A percentile compares a stretch with the other conserved stretches of the same genome.
Conservation (phyloP, 2,888 invertebrate species). For the Smittia sp. region DNA sequence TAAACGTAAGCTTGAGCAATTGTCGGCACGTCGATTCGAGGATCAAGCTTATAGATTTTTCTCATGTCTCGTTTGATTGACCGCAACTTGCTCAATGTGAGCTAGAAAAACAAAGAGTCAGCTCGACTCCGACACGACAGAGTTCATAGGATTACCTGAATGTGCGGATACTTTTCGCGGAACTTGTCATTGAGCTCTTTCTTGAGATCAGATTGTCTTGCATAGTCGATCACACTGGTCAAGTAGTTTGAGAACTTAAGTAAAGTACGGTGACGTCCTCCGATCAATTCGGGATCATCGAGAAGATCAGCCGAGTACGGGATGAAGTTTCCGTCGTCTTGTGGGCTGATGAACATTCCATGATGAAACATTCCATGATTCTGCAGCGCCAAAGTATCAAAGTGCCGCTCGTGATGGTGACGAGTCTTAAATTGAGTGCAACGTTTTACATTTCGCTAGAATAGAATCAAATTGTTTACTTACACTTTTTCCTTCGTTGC, state of each 20-base stretch:
- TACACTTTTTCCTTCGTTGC: slow-evolving; percentile 46
- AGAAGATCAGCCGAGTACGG: slow-evolving; percentile 83
- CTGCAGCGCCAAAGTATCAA: slow-evolving; percentile 53
- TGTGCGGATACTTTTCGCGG: slow-evolving; percentile 88
- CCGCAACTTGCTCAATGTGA: slow-evolving; percentile 92
- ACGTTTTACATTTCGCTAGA: too few relatives aligned
- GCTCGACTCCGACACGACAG: too few relatives aligned
- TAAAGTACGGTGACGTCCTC: slow-evolving; percentile 82
- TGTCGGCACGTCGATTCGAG: slow-evolving; percentile 79
- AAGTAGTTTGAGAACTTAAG: slow-evolving; percentile 86
- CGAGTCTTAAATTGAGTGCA: not conserved
- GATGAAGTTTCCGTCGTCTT: slow-evolving; percentile 35
- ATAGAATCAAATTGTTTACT: too few relatives aligned
- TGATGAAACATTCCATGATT: slow-evolving; percentile 53
- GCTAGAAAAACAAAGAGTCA: too few relatives aligned
- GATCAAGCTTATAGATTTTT: slow-evolving; percentile 82
- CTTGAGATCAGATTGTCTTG: slow-evolving; percentile 91
- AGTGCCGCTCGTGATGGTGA: slow-evolving; percentile 16
- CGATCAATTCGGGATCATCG: slow-evolving; percentile 89
- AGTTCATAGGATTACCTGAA: too few relatives aligned
- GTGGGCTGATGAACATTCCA: too few relatives aligned
- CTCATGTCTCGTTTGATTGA: slow-evolving; percentile 97
- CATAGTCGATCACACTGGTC: slow-evolving; percentile 96
- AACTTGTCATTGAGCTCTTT: slow-evolving; percentile 97
- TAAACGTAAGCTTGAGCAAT: slow-evolving; percentile 98